These are phyloP conservation scores for Oscheius sp. DNA, from an alignment of 2,888 invertebrate species.

Conservation along the genomic window DNA sequence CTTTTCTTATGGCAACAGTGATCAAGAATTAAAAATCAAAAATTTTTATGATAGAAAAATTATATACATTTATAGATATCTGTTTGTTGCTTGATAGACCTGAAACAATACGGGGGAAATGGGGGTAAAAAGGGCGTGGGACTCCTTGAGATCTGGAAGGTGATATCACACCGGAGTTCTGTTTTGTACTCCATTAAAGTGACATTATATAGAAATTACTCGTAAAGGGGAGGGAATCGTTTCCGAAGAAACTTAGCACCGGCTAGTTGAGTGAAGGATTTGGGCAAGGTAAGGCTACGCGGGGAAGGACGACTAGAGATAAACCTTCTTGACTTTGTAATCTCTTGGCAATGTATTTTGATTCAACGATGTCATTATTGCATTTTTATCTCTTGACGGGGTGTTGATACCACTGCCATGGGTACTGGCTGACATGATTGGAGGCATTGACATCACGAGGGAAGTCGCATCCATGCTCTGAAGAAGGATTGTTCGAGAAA, in stretches of 20 bases:
- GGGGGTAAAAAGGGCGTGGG: not conserved
- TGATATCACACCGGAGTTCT: constrained; percentile 25
- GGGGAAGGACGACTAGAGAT: constrained; percentile 56
- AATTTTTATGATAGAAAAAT: not conserved
- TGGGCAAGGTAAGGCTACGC: not conserved
- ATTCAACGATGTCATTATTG: constrained; percentile 59
- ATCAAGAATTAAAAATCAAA: too few species aligned
- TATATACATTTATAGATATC: constrained; percentile 2
- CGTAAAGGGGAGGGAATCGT: constrained; percentile 12
- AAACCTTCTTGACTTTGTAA: constrained; percentile 73
- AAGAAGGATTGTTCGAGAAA: not conserved
- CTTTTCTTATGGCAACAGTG: too few species aligned
- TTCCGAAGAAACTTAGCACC: not conserved
- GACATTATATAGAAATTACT: constrained; percentile 25
- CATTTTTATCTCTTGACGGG: constrained; percentile 59
- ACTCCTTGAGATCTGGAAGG: constrained; percentile 10
- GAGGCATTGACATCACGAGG: constrained; percentile 55
- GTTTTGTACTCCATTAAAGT: constrained; percentile 26
- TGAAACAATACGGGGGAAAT: not conserved
- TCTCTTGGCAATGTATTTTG: constrained; percentile 70
- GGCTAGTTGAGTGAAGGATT: not conserved
- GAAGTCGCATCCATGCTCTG: constrained; percentile 63
- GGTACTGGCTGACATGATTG: constrained; percentile 50
- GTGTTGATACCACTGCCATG: constrained; percentile 59
- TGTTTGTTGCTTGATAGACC: not conserved